Conservation (phyloP, 2,797 vertebrate species). For the Phrynocephalus guinanensis region DNA sequence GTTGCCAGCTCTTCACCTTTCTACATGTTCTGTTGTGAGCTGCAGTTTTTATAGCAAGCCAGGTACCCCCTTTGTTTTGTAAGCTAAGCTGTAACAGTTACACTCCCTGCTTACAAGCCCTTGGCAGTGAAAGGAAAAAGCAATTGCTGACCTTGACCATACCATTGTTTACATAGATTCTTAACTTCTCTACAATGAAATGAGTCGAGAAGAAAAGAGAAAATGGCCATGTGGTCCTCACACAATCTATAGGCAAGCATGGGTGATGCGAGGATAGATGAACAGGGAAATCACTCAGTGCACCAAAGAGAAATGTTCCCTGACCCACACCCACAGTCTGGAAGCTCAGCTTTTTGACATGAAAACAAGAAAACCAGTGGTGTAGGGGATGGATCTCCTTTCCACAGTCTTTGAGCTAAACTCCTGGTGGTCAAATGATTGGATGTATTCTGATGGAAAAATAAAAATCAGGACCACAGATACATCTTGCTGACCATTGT, state of each 20-base stretch:
- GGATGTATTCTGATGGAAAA: too few relatives aligned
- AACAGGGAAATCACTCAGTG: too few relatives aligned
- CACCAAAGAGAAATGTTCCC: background rate
- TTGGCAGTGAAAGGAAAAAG: background rate
- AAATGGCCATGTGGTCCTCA: too few relatives aligned
- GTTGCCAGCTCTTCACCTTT: background rate
- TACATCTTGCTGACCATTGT: too few relatives aligned
- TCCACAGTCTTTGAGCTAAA: too few relatives aligned
- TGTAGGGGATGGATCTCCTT: background rate
- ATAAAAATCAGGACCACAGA: too few relatives aligned
- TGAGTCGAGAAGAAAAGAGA: too few relatives aligned
- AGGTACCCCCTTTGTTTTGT: background rate
- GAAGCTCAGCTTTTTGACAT: background rate
- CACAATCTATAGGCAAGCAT: too few relatives aligned
- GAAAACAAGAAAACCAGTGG: background rate
- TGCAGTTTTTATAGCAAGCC: background rate
- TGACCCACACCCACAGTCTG: background rate
- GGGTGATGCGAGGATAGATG: too few relatives aligned
- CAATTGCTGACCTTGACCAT: slow-evolving; percentile 1
- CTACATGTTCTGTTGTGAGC: background rate
- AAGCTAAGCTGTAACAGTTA: background rate
- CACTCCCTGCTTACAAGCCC: background rate
- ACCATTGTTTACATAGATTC: background rate
- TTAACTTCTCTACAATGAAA: background rate
- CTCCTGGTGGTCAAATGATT: too few relatives aligned